A percentile compares a stretch with the other conserved stretches of the same genome.
Evolutionary conservation across 2,888 invertebrate genomes (phyloP).

Genomic region (Idaea straminata): DNA sequence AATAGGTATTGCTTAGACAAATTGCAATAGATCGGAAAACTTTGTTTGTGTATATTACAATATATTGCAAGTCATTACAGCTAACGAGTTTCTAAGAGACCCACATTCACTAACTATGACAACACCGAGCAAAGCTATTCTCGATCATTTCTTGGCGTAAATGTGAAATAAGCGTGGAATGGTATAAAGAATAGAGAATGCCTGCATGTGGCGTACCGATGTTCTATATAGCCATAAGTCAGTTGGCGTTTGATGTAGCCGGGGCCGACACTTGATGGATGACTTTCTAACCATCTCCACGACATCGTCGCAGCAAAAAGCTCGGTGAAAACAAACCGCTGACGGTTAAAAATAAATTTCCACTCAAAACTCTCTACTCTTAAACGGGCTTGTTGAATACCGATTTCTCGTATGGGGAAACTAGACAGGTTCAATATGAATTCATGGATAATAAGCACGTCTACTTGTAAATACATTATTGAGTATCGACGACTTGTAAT

Average conservation of each 20-base stretch:
- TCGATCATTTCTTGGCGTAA: background rate
- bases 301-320: slow-evolving; percentile 66
- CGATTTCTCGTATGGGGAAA: slow-evolving; percentile 38
- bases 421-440: slow-evolving; percentile 11
- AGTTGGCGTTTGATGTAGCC: slow-evolving; percentile 62
- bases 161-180: slow-evolving; percentile 12
- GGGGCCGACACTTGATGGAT: slow-evolving; percentile 66
- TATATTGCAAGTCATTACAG: slow-evolving; percentile 33
- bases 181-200: slow-evolving; percentile 8
- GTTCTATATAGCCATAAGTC: slow-evolving; percentile 40
- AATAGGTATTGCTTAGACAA: slow-evolving; percentile 18
- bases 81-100: slow-evolving; percentile 18
- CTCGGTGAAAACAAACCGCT: slow-evolving; percentile 68
- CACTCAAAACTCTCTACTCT: slow-evolving; percentile 40
- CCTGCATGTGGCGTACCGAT: slow-evolving; percentile 17
- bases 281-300: slow-evolving; percentile 73
- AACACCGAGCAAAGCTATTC: background rate
- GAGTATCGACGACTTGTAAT: background rate
- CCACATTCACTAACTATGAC: background rate
- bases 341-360: slow-evolving; percentile 68
- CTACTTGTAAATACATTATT: background rate
- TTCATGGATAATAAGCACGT: background rate
- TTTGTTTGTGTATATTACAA: slow-evolving; percentile 20
- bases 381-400: slow-evolving; percentile 39
- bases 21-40: slow-evolving; percentile 15